Evolutionary conservation across 2,113 vertebrate genomes (phyloP).

Genomic region (Manacus vitellinus): DNA sequence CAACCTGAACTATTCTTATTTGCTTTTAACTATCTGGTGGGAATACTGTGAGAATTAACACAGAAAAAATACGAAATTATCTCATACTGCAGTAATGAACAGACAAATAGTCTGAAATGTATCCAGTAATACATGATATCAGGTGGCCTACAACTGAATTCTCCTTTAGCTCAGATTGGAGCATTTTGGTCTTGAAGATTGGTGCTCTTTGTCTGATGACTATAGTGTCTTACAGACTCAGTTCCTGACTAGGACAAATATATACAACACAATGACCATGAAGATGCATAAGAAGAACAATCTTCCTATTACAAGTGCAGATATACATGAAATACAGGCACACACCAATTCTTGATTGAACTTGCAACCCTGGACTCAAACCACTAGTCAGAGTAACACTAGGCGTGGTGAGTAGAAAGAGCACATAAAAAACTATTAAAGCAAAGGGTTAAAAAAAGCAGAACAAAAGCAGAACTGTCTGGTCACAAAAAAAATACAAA

Average conservation of each 20-base stretch:
- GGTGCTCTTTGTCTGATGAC: not conserved
- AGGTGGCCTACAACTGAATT: not conserved
- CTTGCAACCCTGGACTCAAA: not conserved
- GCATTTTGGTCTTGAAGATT: not conserved
- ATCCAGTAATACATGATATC: not conserved
- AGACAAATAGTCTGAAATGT: not conserved
- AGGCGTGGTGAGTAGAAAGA: not conserved
- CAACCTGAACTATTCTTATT: not conserved
- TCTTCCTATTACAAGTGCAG: not conserved
- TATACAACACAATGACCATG: not conserved
- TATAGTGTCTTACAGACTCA: not conserved
- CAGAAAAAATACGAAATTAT: not conserved
- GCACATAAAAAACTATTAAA: not conserved
- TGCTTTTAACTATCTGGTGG: not conserved
- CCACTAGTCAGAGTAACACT: not conserved
- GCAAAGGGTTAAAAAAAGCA: not conserved
- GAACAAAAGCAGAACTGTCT: conserved; percentile 19
- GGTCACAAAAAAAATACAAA: not conserved
- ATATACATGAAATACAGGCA: not conserved
- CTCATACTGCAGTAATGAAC: not conserved
- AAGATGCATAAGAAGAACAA: not conserved
- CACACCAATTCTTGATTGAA: not conserved
- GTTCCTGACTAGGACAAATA: not conserved
- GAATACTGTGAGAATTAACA: not conserved
- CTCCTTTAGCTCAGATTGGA: not conserved